phyloP scores from a whole-genome alignment of 2,888 invertebrate species.

The Coecobrya sp. region DNA sequence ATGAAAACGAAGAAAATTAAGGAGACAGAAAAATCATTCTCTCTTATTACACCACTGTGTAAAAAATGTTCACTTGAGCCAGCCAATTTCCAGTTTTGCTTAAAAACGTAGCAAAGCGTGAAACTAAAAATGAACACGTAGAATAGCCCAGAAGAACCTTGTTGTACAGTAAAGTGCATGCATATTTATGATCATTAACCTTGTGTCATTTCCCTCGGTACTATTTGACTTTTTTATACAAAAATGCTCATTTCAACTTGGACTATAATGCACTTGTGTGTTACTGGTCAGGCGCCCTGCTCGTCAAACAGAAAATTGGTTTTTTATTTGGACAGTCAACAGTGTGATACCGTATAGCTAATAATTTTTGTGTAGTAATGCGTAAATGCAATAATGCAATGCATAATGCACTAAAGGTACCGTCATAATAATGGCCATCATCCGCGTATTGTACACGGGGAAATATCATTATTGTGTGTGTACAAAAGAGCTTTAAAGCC shows the following conservation, averaged over 20 bases:
- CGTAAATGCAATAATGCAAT: background rate
- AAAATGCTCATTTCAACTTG: constrained; percentile 32
- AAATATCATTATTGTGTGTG: constrained; percentile 43
- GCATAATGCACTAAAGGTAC: constrained; percentile 28
- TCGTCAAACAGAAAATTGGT: constrained; percentile 62
- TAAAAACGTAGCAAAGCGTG: constrained; percentile 39
- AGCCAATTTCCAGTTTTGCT: constrained; percentile 52
- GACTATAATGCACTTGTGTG: constrained; percentile 35
- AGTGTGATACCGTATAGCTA: constrained; percentile 30
- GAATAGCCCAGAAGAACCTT: background rate
- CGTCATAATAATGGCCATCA: background rate
- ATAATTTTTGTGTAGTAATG: constrained; percentile 42
- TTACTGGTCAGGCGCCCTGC: constrained; percentile 42
- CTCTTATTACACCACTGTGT: background rate
- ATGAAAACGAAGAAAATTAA: constrained; percentile 51
- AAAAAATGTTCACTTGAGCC: constrained; percentile 9
- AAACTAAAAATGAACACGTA: constrained; percentile 32
- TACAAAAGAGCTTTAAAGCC: constrained; percentile 68
- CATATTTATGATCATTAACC: constrained; percentile 71
- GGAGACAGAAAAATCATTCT: constrained; percentile 39
- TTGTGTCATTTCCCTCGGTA: constrained; percentile 54
- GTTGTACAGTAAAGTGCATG: background rate
- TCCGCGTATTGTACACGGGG: constrained; percentile 29
- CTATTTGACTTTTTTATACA: background rate
- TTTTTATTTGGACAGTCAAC: constrained; percentile 48